Conservation (phyloP, 2,797 vertebrate genomes). For the Vultur gryphus region DNA sequence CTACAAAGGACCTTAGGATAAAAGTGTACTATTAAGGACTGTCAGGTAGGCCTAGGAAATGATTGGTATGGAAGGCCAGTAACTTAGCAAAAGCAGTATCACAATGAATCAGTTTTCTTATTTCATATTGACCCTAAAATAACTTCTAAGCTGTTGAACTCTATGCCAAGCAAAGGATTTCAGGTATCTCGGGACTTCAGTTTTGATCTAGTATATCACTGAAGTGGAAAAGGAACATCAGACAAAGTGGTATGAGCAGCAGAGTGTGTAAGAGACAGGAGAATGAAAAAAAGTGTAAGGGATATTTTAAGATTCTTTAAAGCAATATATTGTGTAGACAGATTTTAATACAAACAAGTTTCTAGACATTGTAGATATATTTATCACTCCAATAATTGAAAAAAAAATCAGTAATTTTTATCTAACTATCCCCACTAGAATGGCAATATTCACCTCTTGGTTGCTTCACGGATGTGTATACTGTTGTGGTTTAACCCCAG, state of each 20-base stretch:
- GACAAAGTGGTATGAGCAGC: background rate
- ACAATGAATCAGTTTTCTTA: background rate
- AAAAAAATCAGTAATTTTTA: background rate
- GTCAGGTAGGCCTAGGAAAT: background rate
- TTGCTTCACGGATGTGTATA: background rate
- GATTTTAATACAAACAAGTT: background rate
- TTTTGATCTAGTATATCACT: background rate
- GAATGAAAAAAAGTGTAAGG: background rate
- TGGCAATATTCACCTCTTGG: background rate
- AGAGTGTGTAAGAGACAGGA: background rate
- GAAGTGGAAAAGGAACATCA: slow-evolving; percentile 6
- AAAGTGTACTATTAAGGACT: background rate
- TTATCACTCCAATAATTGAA: background rate
- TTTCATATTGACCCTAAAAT: background rate
- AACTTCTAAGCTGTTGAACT: background rate
- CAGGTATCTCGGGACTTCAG: background rate
- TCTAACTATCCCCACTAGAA: background rate
- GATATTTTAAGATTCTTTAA: background rate
- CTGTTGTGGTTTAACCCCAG: too few relatives aligned
- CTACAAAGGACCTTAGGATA: background rate
- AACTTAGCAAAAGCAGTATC: background rate
- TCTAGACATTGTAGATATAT: background rate
- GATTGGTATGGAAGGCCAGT: background rate
- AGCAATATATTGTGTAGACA: background rate
- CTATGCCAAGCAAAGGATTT: background rate